Base-by-base conservation (phyloP, 2,797 vertebrate genomes). In the Cynopterus sphinx region DNA sequence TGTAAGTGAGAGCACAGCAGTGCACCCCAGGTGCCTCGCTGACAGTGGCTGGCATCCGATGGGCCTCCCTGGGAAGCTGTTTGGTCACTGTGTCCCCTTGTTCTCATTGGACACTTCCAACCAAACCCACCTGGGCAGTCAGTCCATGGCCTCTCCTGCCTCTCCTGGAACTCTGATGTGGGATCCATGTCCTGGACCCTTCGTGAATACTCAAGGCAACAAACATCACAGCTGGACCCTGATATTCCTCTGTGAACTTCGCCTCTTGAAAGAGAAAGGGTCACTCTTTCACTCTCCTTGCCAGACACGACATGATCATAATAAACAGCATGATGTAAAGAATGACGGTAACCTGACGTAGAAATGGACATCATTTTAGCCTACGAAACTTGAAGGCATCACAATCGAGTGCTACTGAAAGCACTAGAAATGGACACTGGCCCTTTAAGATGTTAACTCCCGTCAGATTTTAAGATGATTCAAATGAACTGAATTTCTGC, bases 351-450 rank as follows among this genome's bases (percentile, higher is more conserved):
- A n/a, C 17, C 41, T 28, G 24, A 21, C 46, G 6, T 33, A 63
- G 65, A 39, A 21, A 55, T 36, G n/a, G 46, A 65, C 10, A 63
- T 61, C 22, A 61, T 74, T 91, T 96, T 68, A 90, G 59, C 95
- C 85, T 93, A 94, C 82, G 88, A 94, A 96, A 87, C 89, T 82
- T 87, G 83, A 79, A 92, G 95, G 68, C 94, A 94, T 96, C 73
- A 26, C 22, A 92, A 91, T 96, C 93, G 83, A 93, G 67, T 63
- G 79, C 57, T 94, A 46, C 67, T 82, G 79, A 84, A 97, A 96
- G 95, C 90, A 95, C 59, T 97, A 4, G 3, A 92, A 96, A 90
- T 68, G 96, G 67, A 70, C 77, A 94, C 68, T 59, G 31, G 74
- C 87, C 93, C 89, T 90, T 94, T 85, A 95, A 75, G 65, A 70